Conservation (phyloP, 2,888 invertebrate species). For the Philonicus albiceps region DNA sequence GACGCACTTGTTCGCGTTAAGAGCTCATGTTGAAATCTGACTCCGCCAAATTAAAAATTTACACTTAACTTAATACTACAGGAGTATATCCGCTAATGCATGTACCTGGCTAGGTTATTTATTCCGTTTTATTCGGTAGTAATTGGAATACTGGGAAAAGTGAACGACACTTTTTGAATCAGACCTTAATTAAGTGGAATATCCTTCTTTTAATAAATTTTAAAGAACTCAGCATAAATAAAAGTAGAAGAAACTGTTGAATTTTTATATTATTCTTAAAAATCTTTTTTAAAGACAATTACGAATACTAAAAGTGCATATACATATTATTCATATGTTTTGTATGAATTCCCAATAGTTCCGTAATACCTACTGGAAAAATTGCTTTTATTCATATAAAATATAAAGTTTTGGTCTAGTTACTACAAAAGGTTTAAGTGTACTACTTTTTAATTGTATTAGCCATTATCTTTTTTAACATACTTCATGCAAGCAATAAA, state of each 20-base stretch:
- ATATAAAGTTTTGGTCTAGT: too few relatives aligned
- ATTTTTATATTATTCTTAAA: too few relatives aligned
- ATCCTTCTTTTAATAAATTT: too few relatives aligned
- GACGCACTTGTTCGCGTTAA: background rate
- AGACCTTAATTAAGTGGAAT: background rate
- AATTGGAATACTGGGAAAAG: background rate
- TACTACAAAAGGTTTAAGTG: too few relatives aligned
- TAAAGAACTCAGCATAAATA: too few relatives aligned
- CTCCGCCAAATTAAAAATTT: background rate
- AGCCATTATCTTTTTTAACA: background rate
- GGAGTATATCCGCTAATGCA: background rate
- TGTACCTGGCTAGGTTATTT: background rate
- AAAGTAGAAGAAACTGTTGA: too few relatives aligned
- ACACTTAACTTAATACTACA: background rate
- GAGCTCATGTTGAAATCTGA: background rate
- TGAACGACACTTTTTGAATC: background rate
- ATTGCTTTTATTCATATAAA: too few relatives aligned
- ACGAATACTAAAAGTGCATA: too few relatives aligned
- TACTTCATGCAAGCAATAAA: background rate
- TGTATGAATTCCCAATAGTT: too few relatives aligned
- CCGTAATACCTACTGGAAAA: too few relatives aligned
- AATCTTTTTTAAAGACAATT: too few relatives aligned
- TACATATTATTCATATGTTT: too few relatives aligned
- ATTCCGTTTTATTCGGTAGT: background rate
- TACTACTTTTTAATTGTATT: background rate